Base-by-base conservation (phyloP, 2,113 vertebrate species). In the Genyomyrus donnyi region DNA sequence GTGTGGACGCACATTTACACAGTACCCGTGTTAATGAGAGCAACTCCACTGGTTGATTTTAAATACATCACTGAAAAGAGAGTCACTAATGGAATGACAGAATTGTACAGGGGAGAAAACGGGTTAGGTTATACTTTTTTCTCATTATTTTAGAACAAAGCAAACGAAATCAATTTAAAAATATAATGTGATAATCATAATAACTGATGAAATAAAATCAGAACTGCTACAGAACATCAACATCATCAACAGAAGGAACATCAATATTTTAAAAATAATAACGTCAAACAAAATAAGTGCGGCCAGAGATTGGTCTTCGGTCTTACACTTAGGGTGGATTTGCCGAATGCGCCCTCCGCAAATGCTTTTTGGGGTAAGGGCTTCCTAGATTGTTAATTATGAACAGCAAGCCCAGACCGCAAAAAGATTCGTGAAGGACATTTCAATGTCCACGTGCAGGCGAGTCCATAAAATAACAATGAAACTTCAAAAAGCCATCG, bases 291-390 rank as follows among this genome's bases (percentile, higher is more conserved):
- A 90, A 88, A 90, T 88, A 39, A 74, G 35, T 48, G 87, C 52
- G 77, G 31, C 19, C 58, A 90, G 87, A 42, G 90, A 88, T 62
- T 87, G 74, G 74, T 88, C 90, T 90, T 88, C 86, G 31, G 39
- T 52, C 52, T 90, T 42, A 48, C 50, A 87, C 84, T 91, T 93
- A 88, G 91, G 92, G 45, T 85, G 74, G 74, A 94, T 92, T 96
- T 96, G 98, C 94, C 91, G 98, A 97, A 95, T 94, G 97, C 95
- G 97, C 95, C 97, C 96, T 96, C 97, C 98, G 96, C 98, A 94
- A 98, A 99, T 99, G 98, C 98, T 98, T 99, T 98, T 99, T 99
- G 98, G 98, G 98, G 98, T 98, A 99, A 98, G 98, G 98, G 98
- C 98, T 98, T 98, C 97, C 98, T 97, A 97, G 97, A 95, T 97